A percentile compares a stretch with the other conserved stretches of the same genome.
Evolutionary conservation across 1,140 invertebrate genomes (phyloP).

Genomic region (Rhagoletis zephyria): DNA sequence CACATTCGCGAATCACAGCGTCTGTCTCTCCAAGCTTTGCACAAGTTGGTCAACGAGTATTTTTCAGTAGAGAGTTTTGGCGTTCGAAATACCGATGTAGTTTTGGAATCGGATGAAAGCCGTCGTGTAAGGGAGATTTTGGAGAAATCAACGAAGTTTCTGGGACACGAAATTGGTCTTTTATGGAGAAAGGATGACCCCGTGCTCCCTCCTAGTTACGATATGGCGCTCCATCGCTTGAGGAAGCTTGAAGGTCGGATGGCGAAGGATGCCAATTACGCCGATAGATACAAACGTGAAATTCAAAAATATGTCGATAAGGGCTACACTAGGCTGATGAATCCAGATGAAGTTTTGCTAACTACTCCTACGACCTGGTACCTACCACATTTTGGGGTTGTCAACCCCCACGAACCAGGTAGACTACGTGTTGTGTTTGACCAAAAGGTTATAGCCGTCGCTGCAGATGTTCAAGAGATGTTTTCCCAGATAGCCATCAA

Average conservation of each 20-base stretch:
- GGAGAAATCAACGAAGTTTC: conserved; percentile 6
- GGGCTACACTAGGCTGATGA: conserved; percentile 9
- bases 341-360: not conserved
- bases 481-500: conserved; percentile 67
- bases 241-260: no score
- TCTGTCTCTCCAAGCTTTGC: not conserved
- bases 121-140: conserved; percentile 23
- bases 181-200: conserved; percentile 57
- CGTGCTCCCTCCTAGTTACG: no score
- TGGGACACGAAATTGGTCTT: conserved; percentile 53
- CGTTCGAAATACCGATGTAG: not conserved
- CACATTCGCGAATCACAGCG: not conserved
- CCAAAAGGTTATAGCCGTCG: conserved; percentile 60
- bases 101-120: not conserved
- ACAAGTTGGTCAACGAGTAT: not conserved
- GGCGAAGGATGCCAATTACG: conserved; percentile 49
- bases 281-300: conserved; percentile 39
- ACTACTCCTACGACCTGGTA: conserved; percentile 61
- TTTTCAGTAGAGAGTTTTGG: conserved; percentile 17
- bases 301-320: no score
- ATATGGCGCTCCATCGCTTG: no score
- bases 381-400: conserved; percentile 65
- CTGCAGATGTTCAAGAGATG: conserved; percentile 71
- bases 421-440: conserved; percentile 66
- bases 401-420: conserved; percentile 61